Percentiles rank a stretch among this genome's conserved stretches.
Evolutionary conservation across 2,113 vertebrate species (phyloP).

Genomic region (Desmodus rotundus): DNA sequence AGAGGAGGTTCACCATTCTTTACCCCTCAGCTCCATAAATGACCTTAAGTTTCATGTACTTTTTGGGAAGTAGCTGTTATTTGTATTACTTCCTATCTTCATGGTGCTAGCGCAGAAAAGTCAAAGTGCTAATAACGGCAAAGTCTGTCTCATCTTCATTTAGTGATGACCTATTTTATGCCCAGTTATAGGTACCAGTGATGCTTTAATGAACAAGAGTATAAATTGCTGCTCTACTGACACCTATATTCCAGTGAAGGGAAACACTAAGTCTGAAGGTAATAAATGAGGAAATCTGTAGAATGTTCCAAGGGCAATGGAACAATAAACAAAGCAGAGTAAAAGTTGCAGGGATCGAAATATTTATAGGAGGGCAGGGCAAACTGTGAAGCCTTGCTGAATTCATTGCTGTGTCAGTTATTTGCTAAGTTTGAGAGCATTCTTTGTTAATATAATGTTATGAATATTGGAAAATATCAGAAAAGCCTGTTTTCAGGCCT

Average conservation of each 20-base stretch:
- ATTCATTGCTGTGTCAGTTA: too few relatives aligned
- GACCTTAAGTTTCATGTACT: not conserved
- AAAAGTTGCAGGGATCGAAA: accelerated
- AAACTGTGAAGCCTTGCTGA: accelerated
- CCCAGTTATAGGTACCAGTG: accelerated
- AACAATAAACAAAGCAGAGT: not conserved
- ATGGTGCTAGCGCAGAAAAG: not conserved
- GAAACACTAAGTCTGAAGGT: accelerated
- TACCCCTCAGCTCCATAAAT: accelerated
- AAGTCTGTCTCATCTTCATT: not conserved
- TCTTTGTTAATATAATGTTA: not conserved
- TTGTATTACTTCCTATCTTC: not conserved
- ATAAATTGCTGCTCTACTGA: not conserved
- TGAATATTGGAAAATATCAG: not conserved
- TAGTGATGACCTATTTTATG: not conserved
- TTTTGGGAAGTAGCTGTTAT: not conserved
- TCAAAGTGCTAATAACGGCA: not conserved
- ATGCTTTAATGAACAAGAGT: not conserved
- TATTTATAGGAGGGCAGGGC: accelerated
- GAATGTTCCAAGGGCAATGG: accelerated
- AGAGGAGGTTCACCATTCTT: not conserved
- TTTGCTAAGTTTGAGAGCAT: not conserved
- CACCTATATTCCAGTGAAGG: not conserved
- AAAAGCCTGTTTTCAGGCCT: not conserved
- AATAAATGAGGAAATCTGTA: accelerated